Evolutionary conservation across 1,140 invertebrate species (phyloP), one percentile per base, ranked within the genome.

Genomic region (Ostrea edulis): DNA sequence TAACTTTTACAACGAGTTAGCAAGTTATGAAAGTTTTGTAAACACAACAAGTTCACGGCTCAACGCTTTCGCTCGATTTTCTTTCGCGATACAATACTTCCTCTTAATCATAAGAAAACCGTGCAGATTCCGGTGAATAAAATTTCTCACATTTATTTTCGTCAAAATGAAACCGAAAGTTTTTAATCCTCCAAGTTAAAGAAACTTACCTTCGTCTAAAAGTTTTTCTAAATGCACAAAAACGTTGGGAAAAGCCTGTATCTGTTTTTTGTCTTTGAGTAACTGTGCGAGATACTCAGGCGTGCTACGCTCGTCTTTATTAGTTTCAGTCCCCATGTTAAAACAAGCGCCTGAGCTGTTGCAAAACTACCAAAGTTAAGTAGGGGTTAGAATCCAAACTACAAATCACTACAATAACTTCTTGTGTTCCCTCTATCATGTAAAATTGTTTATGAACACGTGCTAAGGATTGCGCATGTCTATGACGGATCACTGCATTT

Each of bases 181-280:
- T 84, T 86, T 44, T 44, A 84, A 77, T 71, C 62, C 68, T 81
- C 62, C 54, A 86, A 86, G 77, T 84, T 82, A 62, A 44, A 77
- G 22, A 55, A 89, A 95, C 97, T 97, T 97, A 99, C 99, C 99
- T 97, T 99, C 99, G 95, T 99, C 99, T 94, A 99, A 96, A 92
- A 99, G 97, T 95, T 99, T 97, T 96, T 99, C 99, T 94, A 99
- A 97, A 96, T 99, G 99, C 96, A 99, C 97, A 96, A 99, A 99
- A 95, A 99, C 98, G 97, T 99, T 99, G 91, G 99, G 99, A 96
- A 99, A 99, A 94, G 98, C 98, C 93, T 98, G 98, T 93, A 99
- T 97, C 96, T 99, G 98, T 96, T 99, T 99, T 96, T 99, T 98
- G 97, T 99, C 99, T 97, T 99, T 99, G 94, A 99, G 97, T 96